Base-by-base conservation (phyloP, 1,140 invertebrate species). In the Drosophila carrolli region DNA sequence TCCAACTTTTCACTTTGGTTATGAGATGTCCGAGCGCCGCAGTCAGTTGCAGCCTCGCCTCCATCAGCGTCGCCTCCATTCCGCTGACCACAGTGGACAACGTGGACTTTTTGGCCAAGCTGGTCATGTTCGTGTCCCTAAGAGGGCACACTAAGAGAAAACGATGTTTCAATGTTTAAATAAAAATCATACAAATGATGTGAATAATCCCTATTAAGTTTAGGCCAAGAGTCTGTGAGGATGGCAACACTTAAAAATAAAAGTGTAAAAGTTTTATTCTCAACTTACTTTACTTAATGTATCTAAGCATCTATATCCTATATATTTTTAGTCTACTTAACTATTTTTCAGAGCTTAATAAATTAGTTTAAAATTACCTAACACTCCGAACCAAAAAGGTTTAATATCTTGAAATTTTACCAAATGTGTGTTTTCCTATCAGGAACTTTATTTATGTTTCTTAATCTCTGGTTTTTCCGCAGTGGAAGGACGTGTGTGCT, bases 1-100 rank as follows among this genome's bases (percentile, higher is more conserved):
- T 78, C 47, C 46, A 56, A 71, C 73, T 76, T 75, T 71, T 75
- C 72, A 58, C 75, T 65, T 72, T 65, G 66, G 75, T 78, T 78
- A 78, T 78, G 75, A 78, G 77, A 78, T 63, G 54, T 59, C 66
- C 66, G 10, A 65, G 55, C 50, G 38, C 32, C 16, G 48, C 62
- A 76, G 74, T 70, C 74, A 77, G 54, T 77, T 77, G 73, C 74
- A 77, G 63, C 63, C 50, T 50, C 37, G 43, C 10, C 38, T 40
- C 40, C 29, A 38, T 53, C 46, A 44, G 40, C 47, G 44, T 10
- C 43, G 27, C 32, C 27, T 43, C 54, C 51, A 50, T 50, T 50
- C 59, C 72, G 51, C 37, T 46, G 58, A 75, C 73, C 73, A 50
- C 72, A 53, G 37, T 43, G 73, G 60, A 75, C 72, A 59, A 59